These are phyloP conservation scores for Anabacerthia variegaticeps DNA, from an alignment of 2,797 vertebrate species.

Conservation along the genomic window DNA sequence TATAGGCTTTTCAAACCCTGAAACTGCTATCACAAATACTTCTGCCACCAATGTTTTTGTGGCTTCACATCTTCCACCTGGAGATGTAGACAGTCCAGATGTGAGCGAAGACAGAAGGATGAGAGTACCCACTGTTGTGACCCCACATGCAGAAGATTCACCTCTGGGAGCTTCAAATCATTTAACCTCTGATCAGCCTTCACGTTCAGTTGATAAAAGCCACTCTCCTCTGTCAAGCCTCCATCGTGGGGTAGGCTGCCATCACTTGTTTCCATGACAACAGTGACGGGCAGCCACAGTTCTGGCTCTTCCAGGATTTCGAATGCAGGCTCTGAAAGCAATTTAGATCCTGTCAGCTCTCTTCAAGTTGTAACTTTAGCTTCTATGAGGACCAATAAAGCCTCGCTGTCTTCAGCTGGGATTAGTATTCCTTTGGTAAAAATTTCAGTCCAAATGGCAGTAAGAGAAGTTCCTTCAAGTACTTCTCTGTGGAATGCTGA, in stretches of 20 bases:
- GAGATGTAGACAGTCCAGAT: not conserved
- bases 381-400: constrained; percentile 8
- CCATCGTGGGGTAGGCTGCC: not conserved
- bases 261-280: not conserved
- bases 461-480: constrained; percentile 19
- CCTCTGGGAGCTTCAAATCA: not conserved
- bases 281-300: not conserved
- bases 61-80: not conserved
- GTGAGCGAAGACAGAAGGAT: not conserved
- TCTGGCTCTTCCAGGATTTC: not conserved
- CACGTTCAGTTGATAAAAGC: not conserved
- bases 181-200: not conserved
- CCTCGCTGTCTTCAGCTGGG: not conserved
- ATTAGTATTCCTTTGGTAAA: not conserved
- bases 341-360: not conserved
- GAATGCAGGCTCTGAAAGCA: not conserved
- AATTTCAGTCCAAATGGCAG: not conserved
- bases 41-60: not conserved
- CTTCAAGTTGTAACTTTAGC: not conserved
- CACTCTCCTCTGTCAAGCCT: not conserved
- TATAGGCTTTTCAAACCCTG: not conserved
- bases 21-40: not conserved
- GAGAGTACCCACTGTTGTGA: not conserved
- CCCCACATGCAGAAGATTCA: not conserved
- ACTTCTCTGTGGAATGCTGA: not conserved